Conservation (phyloP, 2,888 invertebrate species). For the Parnassius orleans region DNA sequence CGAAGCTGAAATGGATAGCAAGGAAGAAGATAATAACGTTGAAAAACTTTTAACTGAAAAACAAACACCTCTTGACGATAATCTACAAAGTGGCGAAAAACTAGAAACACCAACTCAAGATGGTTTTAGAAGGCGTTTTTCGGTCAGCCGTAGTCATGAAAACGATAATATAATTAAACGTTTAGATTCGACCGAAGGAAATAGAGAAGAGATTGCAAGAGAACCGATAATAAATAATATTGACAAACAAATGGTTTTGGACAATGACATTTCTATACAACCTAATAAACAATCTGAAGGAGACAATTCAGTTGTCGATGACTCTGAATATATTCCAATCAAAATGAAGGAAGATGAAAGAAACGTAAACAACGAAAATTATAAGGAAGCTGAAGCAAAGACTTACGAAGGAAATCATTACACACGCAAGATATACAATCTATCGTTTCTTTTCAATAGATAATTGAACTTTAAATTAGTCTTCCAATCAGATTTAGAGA, state of each 20-base stretch:
- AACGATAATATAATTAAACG: neutral
- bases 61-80: neutral
- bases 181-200: neutral
- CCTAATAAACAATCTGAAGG: neutral
- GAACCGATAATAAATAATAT: neutral
- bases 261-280: too few relatives aligned
- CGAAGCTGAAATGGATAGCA: neutral
- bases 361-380: neutral
- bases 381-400: neutral
- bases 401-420: neutral
- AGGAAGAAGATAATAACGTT: neutral
- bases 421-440: neutral
- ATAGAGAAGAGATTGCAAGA: neutral
- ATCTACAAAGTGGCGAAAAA: neutral
- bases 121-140: neutral
- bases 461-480: neutral
- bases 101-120: neutral
- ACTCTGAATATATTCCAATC: neutral
- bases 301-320: neutral
- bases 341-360: too few relatives aligned
- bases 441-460: slow-evolving; percentile 1
- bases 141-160: neutral
- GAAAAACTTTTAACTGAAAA: neutral
- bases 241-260: neutral
- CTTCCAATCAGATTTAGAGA: too few relatives aligned